These are phyloP conservation scores for Pilophorus perplexus DNA, from an alignment of 2,888 invertebrate genomes.

Conservation along the genomic window DNA sequence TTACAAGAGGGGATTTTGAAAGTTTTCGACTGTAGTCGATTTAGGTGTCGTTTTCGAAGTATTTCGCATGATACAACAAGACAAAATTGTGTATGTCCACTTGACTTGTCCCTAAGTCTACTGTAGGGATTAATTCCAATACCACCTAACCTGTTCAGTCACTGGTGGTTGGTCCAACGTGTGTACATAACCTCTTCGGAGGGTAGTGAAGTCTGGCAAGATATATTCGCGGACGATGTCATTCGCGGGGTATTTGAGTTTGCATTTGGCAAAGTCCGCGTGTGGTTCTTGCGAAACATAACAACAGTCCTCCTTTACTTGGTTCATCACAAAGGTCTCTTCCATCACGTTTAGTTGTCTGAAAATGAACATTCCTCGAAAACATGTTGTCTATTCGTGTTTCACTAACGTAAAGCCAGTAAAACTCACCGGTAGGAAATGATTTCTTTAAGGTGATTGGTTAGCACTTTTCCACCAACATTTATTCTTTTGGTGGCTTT, in stretches of 20 bases:
- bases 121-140: no score
- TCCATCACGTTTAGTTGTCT: constrained; percentile 96
- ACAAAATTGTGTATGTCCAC: neutral
- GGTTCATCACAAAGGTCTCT: constrained; percentile 97
- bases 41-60: no score
- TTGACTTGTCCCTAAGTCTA: neutral
- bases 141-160: constrained; percentile 46
- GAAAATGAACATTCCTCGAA: neutral
- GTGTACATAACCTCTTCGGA: constrained; percentile 73
- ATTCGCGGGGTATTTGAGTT: constrained; percentile 59
- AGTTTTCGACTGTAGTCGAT: no score
- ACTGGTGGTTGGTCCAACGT: constrained; percentile 54
- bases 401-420: no score
- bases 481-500: constrained; percentile 66
- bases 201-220: constrained; percentile 90
- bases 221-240: constrained; percentile 88
- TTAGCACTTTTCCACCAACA: constrained; percentile 93
- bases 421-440: constrained; percentile 79
- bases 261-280: constrained; percentile 71
- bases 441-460: constrained; percentile 96
- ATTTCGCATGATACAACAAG: neutral
- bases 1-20: no score
- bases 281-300: constrained; percentile 84
- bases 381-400: neutral
- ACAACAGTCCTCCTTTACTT: constrained; percentile 96